Base-by-base conservation (phyloP, 1,140 invertebrate genomes). In the Antheraea pernyi region DNA sequence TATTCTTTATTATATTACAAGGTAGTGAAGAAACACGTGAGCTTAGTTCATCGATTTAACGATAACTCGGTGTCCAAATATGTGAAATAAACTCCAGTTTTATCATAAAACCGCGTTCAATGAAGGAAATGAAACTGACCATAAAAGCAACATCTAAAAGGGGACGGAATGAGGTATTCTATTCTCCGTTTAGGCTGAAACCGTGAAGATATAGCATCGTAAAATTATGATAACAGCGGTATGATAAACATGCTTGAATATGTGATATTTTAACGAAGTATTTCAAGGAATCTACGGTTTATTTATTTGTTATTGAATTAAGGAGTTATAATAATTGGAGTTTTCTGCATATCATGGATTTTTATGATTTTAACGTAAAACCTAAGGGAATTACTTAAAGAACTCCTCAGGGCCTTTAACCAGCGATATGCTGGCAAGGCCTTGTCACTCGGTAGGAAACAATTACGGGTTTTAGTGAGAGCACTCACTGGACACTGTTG, bases 71-170 rank as follows among this genome's bases (percentile, higher is more conserved):
- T 68, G 63, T 70, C 67, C 63, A 75, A 84, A 84, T 79, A 83
- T 79, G 81, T 74, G 69, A 70, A 65, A 69, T 83, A 82, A 83
- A 85, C 66, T 65, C 69, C 36, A 74, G 70, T 74, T 62, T 72
- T 59, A 62, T 77, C 65, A 81, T 83, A 82, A 83, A 83, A 80
- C 61, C 68, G 61, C 74, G 70, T 80, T 76, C 72, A 78, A 83
- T 82, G 72, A 60, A 74, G 79, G 74, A 81, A 80, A 81, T 84
- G 76, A 78, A 79, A 69, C 77, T 75, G 70, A 72, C 59, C 70
- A 61, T 77, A 77, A 72, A 74, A 74, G 39, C 8, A 19, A 36
- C 68, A 70, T 68, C 65, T 53, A n/a, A 46, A 30, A 58, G 13
- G 19, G 8, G 30, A 66, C 46, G 18, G 11, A 58, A 66, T 39